phyloP scores from a whole-genome alignment of 1,140 invertebrate species.

The Camponotus pennsylvanicus region DNA sequence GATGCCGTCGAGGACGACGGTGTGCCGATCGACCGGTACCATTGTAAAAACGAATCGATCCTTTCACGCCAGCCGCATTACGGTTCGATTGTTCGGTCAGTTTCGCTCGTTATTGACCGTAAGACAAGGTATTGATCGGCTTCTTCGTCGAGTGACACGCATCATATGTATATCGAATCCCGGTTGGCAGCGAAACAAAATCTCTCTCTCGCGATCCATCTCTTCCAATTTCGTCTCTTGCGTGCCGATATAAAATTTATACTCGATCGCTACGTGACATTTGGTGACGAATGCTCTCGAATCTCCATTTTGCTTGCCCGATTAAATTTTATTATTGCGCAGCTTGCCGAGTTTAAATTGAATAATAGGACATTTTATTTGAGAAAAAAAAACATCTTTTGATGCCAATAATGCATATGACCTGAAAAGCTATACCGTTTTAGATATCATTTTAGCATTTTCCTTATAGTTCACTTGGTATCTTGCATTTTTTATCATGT shows the following conservation, averaged over 20 bases:
- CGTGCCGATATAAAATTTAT: conserved; percentile 33
- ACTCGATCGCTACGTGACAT: conserved; percentile 41
- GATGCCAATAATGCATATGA: background rate
- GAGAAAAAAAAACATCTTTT: background rate
- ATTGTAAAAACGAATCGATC: conserved; percentile 16
- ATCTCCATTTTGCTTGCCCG: conserved; percentile 16
- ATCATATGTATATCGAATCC: conserved; percentile 11
- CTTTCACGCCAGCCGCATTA: background rate
- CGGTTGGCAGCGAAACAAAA: conserved; percentile 8
- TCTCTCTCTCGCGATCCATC: conserved; percentile 7
- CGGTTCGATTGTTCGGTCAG: conserved; percentile 21
- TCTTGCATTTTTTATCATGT: conserved; percentile 4
- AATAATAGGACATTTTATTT: background rate
- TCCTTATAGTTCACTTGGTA: background rate
- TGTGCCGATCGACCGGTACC: background rate
- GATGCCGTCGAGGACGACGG: background rate
- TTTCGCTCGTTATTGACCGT: conserved; percentile 23
- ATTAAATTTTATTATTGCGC: conserved; percentile 26
- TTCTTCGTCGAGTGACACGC: conserved; percentile 33
- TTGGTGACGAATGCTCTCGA: conserved; percentile 32
- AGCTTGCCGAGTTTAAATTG: conserved; percentile 11
- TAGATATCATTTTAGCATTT: background rate
- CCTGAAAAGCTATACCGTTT: background rate
- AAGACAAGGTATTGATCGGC: conserved; percentile 51
- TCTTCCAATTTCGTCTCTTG: conserved; percentile 6